phyloP scores from a whole-genome alignment of 2,888 invertebrate species.

The Chloromyia formosa region DNA sequence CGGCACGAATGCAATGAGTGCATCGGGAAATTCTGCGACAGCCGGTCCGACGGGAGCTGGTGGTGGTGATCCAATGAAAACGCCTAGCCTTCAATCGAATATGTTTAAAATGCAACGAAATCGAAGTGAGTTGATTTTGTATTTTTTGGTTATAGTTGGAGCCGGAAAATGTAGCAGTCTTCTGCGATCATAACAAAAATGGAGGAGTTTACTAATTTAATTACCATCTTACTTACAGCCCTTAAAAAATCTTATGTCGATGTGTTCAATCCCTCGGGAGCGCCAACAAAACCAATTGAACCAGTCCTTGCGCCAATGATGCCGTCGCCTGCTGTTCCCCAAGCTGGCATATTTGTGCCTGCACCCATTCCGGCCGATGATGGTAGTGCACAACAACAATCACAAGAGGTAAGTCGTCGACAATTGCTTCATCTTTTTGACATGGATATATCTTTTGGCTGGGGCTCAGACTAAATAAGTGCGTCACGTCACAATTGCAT shows the following conservation, averaged over 20 bases:
- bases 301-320: conserved; percentile 62
- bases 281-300: conserved; percentile 57
- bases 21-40: conserved; percentile 41
- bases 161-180: neutral
- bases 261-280: conserved; percentile 81
- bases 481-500: neutral
- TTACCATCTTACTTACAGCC: conserved; percentile 66
- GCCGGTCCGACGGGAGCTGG: conserved; percentile 37
- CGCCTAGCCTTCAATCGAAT: conserved; percentile 67
- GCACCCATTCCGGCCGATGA: conserved; percentile 49
- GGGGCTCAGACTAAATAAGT: neutral
- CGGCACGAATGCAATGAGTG: conserved; percentile 41
- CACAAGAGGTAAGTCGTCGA: conserved; percentile 50
- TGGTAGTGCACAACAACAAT: conserved; percentile 52
- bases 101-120: conserved; percentile 83
- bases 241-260: conserved; percentile 89
- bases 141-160: conserved; percentile 27
- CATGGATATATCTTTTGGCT: too few relatives aligned
- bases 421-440: neutral
- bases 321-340: conserved; percentile 60
- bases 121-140: conserved; percentile 71
- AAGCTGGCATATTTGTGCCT: conserved; percentile 62
- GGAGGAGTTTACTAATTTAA: too few relatives aligned
- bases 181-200: too few relatives aligned
- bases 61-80: conserved; percentile 53